Conservation (phyloP, 92 coral and sea anemone species). For the Porites evermanni region DNA sequence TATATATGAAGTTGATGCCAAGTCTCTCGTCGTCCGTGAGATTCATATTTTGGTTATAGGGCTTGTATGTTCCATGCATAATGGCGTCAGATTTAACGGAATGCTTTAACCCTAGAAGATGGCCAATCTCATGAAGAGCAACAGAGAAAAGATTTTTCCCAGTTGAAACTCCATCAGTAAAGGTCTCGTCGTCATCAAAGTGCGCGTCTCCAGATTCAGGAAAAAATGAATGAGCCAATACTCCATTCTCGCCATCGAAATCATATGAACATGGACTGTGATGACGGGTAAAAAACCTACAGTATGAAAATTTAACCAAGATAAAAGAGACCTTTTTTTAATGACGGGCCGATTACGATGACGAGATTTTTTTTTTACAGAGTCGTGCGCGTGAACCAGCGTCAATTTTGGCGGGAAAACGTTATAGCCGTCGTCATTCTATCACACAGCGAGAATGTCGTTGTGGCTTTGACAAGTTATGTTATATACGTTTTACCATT, state of each 20-base stretch:
- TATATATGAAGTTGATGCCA: conserved; percentile 73
- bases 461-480: no score
- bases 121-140: conserved; percentile 96
- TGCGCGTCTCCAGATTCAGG: conserved; percentile 71
- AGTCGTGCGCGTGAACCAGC: no score
- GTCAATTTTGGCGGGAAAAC: no score
- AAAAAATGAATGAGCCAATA: conserved; percentile 69
- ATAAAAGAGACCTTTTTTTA: neutral
- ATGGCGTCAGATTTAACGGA: conserved; percentile 45
- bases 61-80: conserved; percentile 74
- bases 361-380: no score
- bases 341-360: no score
- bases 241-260: conserved; percentile 62
- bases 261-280: conserved; percentile 47
- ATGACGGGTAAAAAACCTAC: conserved; percentile 47
- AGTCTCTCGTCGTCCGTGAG: conserved; percentile 80
- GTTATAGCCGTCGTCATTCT: no score
- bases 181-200: conserved; percentile 79
- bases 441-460: no score
- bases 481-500: no score
- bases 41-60: conserved; percentile 53
- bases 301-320: neutral
- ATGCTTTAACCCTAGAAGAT: conserved; percentile 81
- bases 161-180: conserved; percentile 53
- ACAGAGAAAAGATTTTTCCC: conserved; percentile 78